A percentile compares a stretch with the other conserved stretches of the same genome.
Conservation (phyloP, 1,140 invertebrate species). For the Lepidotrigona ventralis region DNA sequence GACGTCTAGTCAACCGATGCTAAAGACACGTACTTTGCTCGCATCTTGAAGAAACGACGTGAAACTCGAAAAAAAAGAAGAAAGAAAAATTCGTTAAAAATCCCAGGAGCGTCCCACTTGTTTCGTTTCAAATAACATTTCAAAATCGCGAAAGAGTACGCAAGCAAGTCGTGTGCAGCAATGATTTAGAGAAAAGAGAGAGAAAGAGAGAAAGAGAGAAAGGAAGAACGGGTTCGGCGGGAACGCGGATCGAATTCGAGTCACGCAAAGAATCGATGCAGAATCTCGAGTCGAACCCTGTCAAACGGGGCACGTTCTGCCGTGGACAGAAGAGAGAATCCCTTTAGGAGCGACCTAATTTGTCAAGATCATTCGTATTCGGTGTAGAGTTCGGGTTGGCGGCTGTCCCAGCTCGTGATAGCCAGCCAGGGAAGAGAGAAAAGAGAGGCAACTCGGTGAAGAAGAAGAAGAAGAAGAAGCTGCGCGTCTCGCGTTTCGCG, state of each 20-base stretch:
- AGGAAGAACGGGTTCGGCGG: no score
- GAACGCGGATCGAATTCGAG: conserved; percentile 28
- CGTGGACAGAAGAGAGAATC: conserved; percentile 47
- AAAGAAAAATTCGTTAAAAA: no score
- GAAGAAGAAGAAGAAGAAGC: conserved; percentile 14
- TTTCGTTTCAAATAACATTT: neutral
- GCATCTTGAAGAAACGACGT: no score
- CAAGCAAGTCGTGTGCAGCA: no score
- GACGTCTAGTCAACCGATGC: no score
- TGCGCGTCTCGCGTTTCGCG: neutral
- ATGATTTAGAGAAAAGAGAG: no score
- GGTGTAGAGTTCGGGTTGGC: conserved; percentile 56
- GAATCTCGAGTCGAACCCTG: conserved; percentile 9
- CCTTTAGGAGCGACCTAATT: conserved; percentile 63
- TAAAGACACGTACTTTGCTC: no score
- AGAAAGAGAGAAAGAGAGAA: no score
- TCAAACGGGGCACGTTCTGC: conserved; percentile 37
- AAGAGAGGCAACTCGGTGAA: conserved; percentile 17
- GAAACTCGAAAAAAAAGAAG: no score
- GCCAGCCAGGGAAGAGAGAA: conserved; percentile 12
- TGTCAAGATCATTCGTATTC: conserved; percentile 67
- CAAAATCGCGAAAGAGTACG: no score
- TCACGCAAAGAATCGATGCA: conserved; percentile 37
- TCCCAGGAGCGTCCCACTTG: neutral
- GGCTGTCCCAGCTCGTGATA: conserved; percentile 57